A percentile compares a stretch with the other conserved stretches of the same genome.
phyloP scores from a whole-genome alignment of 2,113 vertebrate species.

The Excalfactoria chinensis region DNA sequence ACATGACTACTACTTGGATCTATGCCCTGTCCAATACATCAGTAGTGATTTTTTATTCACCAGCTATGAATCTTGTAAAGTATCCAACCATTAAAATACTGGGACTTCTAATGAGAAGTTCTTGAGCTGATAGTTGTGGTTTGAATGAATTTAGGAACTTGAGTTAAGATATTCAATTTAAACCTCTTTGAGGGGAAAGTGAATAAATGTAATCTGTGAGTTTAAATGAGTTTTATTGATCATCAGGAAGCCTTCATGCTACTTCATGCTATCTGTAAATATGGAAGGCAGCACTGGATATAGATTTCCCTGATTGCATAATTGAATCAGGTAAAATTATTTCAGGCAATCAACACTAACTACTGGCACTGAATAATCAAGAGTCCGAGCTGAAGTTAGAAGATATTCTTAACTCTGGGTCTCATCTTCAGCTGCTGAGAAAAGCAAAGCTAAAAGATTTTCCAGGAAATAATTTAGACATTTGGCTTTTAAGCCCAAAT shows the following conservation, averaged over 20 bases:
- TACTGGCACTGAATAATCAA: neutral
- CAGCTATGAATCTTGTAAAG: neutral
- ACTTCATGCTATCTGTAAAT: slow-evolving; percentile 29
- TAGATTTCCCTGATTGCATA: neutral
- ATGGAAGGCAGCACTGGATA: slow-evolving; percentile 14
- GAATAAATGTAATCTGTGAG: neutral
- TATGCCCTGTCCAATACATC: neutral
- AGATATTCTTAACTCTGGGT: neutral
- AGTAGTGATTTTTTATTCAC: neutral
- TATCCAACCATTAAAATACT: neutral
- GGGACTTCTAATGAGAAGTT: neutral
- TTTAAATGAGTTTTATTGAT: slow-evolving; percentile 49
- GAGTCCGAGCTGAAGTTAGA: neutral
- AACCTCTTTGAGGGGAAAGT: neutral
- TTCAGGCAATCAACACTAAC: slow-evolving; percentile 10
- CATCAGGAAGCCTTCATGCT: slow-evolving; percentile 18
- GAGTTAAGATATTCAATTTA: neutral
- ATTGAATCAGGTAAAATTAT: slow-evolving; percentile 35
- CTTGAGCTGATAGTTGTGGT: neutral
- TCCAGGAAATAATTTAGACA: neutral
- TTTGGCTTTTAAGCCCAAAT: neutral
- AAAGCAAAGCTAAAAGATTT: neutral
- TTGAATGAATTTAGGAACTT: neutral
- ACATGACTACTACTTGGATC: neutral
- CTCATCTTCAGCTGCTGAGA: neutral